Percentiles rank a stretch among this genome's conserved stretches.
These are phyloP conservation scores for Sula dactylatra DNA, from an alignment of 2,113 vertebrate species.

Conservation along the genomic window DNA sequence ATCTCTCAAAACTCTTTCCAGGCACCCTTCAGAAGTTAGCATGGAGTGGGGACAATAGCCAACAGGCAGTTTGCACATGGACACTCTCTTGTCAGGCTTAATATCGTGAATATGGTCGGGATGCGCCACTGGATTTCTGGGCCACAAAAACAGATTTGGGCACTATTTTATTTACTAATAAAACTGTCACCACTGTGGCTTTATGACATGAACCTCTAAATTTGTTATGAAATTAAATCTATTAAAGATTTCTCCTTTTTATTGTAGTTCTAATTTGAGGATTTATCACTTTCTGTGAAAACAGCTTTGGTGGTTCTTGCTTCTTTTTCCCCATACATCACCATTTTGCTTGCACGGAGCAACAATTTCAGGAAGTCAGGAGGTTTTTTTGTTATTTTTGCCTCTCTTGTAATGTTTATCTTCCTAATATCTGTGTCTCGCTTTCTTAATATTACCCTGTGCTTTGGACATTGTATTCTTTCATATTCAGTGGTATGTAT, in stretches of 20 bases:
- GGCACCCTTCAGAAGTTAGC: neutral
- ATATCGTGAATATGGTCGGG: neutral
- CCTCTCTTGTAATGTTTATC: neutral
- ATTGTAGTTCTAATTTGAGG: neutral
- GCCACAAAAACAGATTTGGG: neutral
- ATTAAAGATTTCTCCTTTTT: neutral
- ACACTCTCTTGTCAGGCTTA: neutral
- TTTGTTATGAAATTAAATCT: neutral
- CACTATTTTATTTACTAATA: neutral
- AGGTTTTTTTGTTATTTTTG: neutral
- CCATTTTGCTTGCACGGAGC: neutral
- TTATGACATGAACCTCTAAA: neutral
- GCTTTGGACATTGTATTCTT: neutral
- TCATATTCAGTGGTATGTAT: neutral
- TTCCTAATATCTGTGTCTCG: neutral
- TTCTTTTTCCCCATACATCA: neutral
- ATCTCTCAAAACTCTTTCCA: neutral
- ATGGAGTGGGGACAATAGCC: neutral
- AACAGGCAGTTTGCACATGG: rapidly evolving
- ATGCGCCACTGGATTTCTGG: neutral
- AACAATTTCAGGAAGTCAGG: neutral
- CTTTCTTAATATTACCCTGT: neutral
- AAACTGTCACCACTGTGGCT: neutral
- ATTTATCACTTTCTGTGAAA: neutral
- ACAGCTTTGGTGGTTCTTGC: neutral